phyloP scores from a whole-genome alignment of 2,888 invertebrate genomes.

The Cyclophora punctaria region DNA sequence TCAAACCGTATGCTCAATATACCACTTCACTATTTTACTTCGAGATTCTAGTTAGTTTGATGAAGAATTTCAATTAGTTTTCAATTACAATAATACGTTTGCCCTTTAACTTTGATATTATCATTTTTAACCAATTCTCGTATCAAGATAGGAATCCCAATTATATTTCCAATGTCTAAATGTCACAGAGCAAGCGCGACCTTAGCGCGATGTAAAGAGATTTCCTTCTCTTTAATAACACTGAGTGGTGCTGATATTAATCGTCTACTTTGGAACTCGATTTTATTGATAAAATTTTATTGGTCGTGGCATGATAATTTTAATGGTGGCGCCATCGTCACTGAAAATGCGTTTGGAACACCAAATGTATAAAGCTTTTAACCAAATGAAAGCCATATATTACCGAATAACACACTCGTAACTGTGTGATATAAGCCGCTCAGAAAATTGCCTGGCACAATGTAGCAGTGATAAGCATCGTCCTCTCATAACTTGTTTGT shows the following conservation, averaged over 20 bases:
- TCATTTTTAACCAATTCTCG: too few species aligned
- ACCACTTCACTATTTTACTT: too few species aligned
- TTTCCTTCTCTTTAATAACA: constrained; percentile 11
- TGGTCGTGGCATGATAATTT: constrained; percentile 48
- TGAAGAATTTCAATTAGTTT: too few species aligned
- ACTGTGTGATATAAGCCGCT: constrained; percentile 57
- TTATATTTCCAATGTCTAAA: neutral
- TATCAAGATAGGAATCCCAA: too few species aligned
- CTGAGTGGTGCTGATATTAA: constrained; percentile 23
- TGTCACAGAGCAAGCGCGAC: neutral
- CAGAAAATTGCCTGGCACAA: constrained; percentile 60
- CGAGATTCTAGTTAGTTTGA: too few species aligned
- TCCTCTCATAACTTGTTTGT: constrained; percentile 38
- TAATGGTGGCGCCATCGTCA: constrained; percentile 50
- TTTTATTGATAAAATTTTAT: constrained; percentile 44
- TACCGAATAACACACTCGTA: constrained; percentile 63
- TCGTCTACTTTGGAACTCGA: constrained; percentile 34
- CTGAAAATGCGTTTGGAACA: constrained; percentile 50
- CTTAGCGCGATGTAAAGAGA: constrained; percentile 3
- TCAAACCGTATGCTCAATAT: too few species aligned
- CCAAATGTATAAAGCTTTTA: constrained; percentile 68
- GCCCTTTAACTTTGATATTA: too few species aligned
- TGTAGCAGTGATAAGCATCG: constrained; percentile 46
- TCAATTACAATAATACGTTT: too few species aligned
- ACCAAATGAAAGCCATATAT: constrained; percentile 68